Base-by-base conservation (phyloP, 2,113 vertebrate genomes). In the Vulpes lagopus region DNA sequence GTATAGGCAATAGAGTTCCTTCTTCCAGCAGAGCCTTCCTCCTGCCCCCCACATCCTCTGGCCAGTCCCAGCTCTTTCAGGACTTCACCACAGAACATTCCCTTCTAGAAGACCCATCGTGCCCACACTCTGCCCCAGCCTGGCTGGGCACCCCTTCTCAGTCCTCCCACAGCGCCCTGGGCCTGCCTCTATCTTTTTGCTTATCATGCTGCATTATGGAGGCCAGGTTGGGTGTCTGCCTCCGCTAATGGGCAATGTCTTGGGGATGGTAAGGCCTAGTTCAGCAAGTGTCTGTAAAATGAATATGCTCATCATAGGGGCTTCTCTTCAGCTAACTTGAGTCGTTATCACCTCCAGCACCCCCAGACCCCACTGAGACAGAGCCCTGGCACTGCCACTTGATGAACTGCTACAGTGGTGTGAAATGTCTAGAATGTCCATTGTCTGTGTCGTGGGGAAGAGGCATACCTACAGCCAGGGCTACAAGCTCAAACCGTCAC, bases 271-370 rank as follows among this genome's bases (percentile, higher is more conserved):
- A 59, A 22, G 19, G 27, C 15, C 35, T 57, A 57, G 30, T 69
- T 95, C 69, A 69, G 4, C 38, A 78, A 80, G 27, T 1, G 20
- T 51, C 81, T 87, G 30, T 89, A 88, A 94, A 53, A 67, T 57
- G 67, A 76, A 35, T n/a, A 22, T 30, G 8, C 17, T 94, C 38
- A 20, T 90, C 49, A 15, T 3, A 14, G 27, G 86, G 73, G 55
- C 35, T 69, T 84, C 78, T 71, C 65, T 69, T n/a, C 1, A 1
- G 81, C 91, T 65, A 78, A 32, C 6, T 53, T n/a, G 51, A 38
- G 53, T 64, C 91, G 53, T 14, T 32, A 49, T 23, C 64, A 25
- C 51, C 15, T 30, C 23, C 2, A 38, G 62, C n/a, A 57, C 23
- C 35, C 87, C 53, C 32, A 14, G 4, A n/a, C 3, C 38, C 38